Evolutionary conservation across 2,888 invertebrate genomes (phyloP).

Genomic region (Ophioninae sp.): DNA sequence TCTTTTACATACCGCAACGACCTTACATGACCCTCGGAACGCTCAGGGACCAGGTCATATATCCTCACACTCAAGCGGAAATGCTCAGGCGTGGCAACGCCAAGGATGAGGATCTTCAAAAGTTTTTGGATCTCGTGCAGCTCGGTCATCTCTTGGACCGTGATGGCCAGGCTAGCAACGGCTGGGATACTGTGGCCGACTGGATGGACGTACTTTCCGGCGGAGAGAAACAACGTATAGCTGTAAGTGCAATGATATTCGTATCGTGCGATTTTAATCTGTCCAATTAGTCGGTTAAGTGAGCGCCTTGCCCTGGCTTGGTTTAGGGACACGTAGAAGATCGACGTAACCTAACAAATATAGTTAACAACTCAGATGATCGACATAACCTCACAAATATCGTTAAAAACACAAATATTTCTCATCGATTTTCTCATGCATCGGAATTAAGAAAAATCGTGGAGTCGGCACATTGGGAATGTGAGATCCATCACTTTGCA

Average conservation of each 20-base stretch:
- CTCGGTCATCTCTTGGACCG: slow-evolving; percentile 91
- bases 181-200: slow-evolving; percentile 95
- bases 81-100: slow-evolving; percentile 89
- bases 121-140: slow-evolving; percentile 91
- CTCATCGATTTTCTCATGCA: slow-evolving; percentile 1
- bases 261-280: too few relatives aligned
- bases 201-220: slow-evolving; percentile 99
- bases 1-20: slow-evolving; percentile 98
- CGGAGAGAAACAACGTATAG: slow-evolving; percentile 98
- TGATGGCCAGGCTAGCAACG: slow-evolving; percentile 83
- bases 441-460: not conserved
- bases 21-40: slow-evolving; percentile 99
- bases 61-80: slow-evolving; percentile 95
- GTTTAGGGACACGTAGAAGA: not conserved
- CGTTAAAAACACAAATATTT: not conserved
- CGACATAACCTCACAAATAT: too few relatives aligned
- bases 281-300: too few relatives aligned
- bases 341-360: too few relatives aligned
- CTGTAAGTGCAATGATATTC: slow-evolving; percentile 82
- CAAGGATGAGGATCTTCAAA: slow-evolving; percentile 88
- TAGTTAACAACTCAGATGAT: too few relatives aligned
- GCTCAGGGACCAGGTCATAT: slow-evolving; percentile 96
- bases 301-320: too few relatives aligned
- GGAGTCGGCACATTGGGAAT: too few relatives aligned
- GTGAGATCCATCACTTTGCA: too few relatives aligned